phyloP scores from a whole-genome alignment of 2,797 vertebrate species.

The Pantherophis alleghaniensis region DNA sequence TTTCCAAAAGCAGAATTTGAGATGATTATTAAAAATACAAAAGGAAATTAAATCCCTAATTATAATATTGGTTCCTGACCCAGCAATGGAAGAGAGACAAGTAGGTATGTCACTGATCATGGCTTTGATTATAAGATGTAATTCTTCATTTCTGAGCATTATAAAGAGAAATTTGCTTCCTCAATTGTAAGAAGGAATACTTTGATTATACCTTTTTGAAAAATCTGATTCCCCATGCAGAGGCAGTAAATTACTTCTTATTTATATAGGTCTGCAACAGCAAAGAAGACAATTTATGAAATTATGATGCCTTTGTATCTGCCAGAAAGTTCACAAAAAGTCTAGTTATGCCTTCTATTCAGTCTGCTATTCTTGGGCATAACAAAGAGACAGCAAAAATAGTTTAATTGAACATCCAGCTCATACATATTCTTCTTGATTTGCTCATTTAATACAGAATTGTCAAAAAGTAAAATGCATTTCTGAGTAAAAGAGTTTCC shows the following conservation, averaged over 20 bases:
- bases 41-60: not conserved
- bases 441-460: constrained; percentile 41
- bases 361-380: constrained; percentile 15
- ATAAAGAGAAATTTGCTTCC: not conserved
- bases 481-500: not conserved
- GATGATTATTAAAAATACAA: not conserved
- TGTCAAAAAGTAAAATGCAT: constrained; percentile 12
- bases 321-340: constrained; percentile 22
- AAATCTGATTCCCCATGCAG: not conserved
- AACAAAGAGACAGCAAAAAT: constrained; percentile 1
- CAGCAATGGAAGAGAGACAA: not conserved
- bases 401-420: not conserved
- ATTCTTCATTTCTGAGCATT: not conserved
- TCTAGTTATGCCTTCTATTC: constrained; percentile 40
- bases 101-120: not conserved
- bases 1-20: not conserved
- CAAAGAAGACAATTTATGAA: constrained; percentile 10
- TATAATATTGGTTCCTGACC: not conserved
- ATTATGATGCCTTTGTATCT: constrained; percentile 21
- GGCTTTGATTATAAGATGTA: not conserved
- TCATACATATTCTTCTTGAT: constrained; percentile 32
- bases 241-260: constrained; percentile 4
- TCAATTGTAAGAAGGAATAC: not conserved
- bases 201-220: constrained; percentile 39
- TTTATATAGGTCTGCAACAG: not conserved